Conservation (phyloP, 2,797 vertebrate species). For the Pterois miles region DNA sequence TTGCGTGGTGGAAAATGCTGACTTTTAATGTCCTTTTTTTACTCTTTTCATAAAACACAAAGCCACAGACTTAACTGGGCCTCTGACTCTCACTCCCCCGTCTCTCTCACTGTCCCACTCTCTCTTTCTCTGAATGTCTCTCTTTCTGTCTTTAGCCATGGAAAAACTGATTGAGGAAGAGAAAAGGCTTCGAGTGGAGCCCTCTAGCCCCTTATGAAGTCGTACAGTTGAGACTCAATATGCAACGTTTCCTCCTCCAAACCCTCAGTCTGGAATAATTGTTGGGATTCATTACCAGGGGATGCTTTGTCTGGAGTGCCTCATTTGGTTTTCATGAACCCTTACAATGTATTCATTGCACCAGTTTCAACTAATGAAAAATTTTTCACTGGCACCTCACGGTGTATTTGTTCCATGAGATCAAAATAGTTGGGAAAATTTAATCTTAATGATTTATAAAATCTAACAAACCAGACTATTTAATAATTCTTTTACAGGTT, state of each 20-base stretch:
- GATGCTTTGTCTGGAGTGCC: not conserved
- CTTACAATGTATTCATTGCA: not conserved
- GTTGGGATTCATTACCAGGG: not conserved
- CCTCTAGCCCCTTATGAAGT: slow-evolving; percentile 33
- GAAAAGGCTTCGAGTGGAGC: slow-evolving; percentile 53
- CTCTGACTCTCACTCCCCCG: slow-evolving; percentile 67
- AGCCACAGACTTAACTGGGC: slow-evolving; percentile 82
- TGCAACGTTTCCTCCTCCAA: slow-evolving; percentile 16
- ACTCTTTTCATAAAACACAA: slow-evolving; percentile 82
- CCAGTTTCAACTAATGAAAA: not conserved
- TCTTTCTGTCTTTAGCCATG: slow-evolving; percentile 49
- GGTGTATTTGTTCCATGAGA: not conserved
- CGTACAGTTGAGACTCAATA: slow-evolving; percentile 1
- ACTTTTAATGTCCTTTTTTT: slow-evolving; percentile 77
- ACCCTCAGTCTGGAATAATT: not conserved
- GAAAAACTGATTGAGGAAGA: slow-evolving; percentile 68
- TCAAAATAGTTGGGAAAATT: not conserved
- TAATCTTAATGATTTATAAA: not conserved
- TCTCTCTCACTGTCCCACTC: slow-evolving; percentile 63
- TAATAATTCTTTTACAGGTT: not conserved
- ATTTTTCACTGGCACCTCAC: not conserved
- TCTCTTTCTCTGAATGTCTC: slow-evolving; percentile 25
- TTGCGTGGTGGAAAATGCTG: slow-evolving; percentile 82
- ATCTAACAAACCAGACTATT: not conserved
- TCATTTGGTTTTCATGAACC: not conserved